Base-by-base conservation (phyloP, 1,140 invertebrate species). In the Zaprionus inermis region DNA sequence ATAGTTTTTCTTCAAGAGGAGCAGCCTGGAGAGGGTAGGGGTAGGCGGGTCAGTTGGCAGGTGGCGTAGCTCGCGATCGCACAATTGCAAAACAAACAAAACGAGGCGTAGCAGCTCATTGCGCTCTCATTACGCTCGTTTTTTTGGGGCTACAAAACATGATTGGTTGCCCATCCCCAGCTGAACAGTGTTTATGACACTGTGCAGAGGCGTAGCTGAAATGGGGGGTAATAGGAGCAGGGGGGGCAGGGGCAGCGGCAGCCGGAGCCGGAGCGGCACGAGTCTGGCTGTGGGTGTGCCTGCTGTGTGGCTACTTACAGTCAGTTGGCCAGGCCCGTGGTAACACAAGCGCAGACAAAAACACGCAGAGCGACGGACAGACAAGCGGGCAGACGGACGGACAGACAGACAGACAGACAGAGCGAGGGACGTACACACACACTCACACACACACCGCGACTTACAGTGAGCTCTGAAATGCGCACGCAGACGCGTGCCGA, bases 401-500 rank as follows among this genome's bases (percentile, higher is more conserved):
- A 24, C 57, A 9, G 12, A 20, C 44, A 49, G n/a, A 14, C 57
- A 68, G 54, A 54, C 28, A 44, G 44, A 58, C 30, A 18, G 7
- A 18, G n/a, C n/a, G n/a, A n/a, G n/a, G n/a, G n/a, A n/a, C n/a
- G n/a, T n/a, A n/a, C n/a, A 60, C 36, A 28, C 7, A 20, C 20
- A 54, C 12, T 14, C 7, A 32, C 32, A 55, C 7, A 20, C n/a
- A 44, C 5, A 28, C 49, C 5, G 14, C 22, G 7, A 52, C 9
- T 14, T 20, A n/a, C 18, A n/a, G 38, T 28, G n/a, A 49, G 72
- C 68, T 52, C 57, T 81, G 64, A 84, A 85, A 86, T 89, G 80
- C 84, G 84, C 80, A 88, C 83, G 73, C 80, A 77, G 84, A 88
- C 83, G 83, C 83, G 83, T 88, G 83, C 83, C 83, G 84, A 88